phyloP scores from a whole-genome alignment of 2,113 vertebrate species.

The Phalacrocorax brasilianus region DNA sequence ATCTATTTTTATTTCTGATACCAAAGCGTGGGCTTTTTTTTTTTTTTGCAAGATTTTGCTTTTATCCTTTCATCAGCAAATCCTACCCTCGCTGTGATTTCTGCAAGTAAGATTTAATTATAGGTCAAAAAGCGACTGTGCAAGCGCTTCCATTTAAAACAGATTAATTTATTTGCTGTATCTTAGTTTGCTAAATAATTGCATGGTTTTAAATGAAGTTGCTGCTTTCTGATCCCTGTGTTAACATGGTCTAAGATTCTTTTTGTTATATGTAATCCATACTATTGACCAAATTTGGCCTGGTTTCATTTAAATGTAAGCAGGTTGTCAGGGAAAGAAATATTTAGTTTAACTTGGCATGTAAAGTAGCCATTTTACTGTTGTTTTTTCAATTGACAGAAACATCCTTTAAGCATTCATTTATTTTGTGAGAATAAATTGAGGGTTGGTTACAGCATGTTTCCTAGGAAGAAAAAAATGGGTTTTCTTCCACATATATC shows the following conservation, averaged over 20 bases:
- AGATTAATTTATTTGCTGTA: slow-evolving; percentile 57
- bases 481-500: slow-evolving; percentile 28
- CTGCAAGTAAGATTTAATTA: slow-evolving; percentile 51
- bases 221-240: slow-evolving; percentile 66
- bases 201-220: slow-evolving; percentile 71
- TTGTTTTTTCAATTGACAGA: slow-evolving; percentile 57
- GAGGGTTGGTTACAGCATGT: slow-evolving; percentile 34
- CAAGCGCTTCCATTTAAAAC: slow-evolving; percentile 48
- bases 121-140: slow-evolving; percentile 46
- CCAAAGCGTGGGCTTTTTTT: not conserved
- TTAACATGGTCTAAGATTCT: slow-evolving; percentile 52
- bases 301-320: slow-evolving; percentile 70
- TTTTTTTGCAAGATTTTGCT: not conserved
- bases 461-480: slow-evolving; percentile 37
- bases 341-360: slow-evolving; percentile 69
- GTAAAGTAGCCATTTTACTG: slow-evolving; percentile 47
- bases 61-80: slow-evolving; percentile 16
- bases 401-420: slow-evolving; percentile 72
- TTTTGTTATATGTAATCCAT: slow-evolving; percentile 76
- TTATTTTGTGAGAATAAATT: slow-evolving; percentile 66
- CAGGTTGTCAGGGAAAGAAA: slow-evolving; percentile 72
- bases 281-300: slow-evolving; percentile 73
- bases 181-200: slow-evolving; percentile 70
- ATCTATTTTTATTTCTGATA: not conserved
- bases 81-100: slow-evolving; percentile 19